These are phyloP conservation scores for Aspidiotus destructor DNA, from an alignment of 2,888 invertebrate genomes.

Conservation along the genomic window DNA sequence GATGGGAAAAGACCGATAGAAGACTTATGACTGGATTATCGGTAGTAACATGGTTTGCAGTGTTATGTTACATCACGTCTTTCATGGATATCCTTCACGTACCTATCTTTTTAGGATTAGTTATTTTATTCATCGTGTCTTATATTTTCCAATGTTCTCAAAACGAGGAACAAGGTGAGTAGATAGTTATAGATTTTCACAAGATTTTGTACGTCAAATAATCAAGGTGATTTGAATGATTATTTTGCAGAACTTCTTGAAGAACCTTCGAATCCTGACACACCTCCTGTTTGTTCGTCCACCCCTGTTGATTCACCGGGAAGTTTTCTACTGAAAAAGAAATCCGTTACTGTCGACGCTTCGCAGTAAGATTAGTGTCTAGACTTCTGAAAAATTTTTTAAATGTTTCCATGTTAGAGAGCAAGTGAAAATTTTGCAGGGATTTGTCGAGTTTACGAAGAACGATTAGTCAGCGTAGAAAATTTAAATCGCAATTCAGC, in stretches of 20 bases:
- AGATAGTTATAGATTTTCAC: too few species aligned
- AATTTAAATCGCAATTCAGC: slow-evolving; percentile 20
- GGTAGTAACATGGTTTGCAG: slow-evolving; percentile 36
- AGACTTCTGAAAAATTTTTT: neutral
- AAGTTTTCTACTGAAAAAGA: neutral
- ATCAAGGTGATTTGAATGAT: too few species aligned
- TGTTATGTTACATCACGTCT: slow-evolving; percentile 36
- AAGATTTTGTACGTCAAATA: too few species aligned
- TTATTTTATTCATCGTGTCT: slow-evolving; percentile 26
- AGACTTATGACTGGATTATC: slow-evolving; percentile 29
- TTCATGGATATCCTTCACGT: slow-evolving; percentile 35
- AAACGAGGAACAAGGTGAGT: too few species aligned
- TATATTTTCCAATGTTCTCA: slow-evolving; percentile 26
- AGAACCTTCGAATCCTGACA: too few species aligned
- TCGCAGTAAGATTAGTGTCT: neutral
- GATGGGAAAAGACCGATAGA: slow-evolving; percentile 15
- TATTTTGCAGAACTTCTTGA: too few species aligned
- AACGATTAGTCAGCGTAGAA: slow-evolving; percentile 15
- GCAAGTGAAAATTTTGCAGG: slow-evolving; percentile 1
- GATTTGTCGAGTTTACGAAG: neutral
- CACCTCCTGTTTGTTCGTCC: neutral
- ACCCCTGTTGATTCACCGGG: neutral
- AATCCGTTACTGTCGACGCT: neutral
- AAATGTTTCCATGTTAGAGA: neutral
- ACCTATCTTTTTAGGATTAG: slow-evolving; percentile 34